Percentiles rank a stretch among this genome's conserved stretches.
These are phyloP conservation scores for Proteles cristata DNA, from an alignment of 2,113 vertebrate genomes.

Conservation along the genomic window DNA sequence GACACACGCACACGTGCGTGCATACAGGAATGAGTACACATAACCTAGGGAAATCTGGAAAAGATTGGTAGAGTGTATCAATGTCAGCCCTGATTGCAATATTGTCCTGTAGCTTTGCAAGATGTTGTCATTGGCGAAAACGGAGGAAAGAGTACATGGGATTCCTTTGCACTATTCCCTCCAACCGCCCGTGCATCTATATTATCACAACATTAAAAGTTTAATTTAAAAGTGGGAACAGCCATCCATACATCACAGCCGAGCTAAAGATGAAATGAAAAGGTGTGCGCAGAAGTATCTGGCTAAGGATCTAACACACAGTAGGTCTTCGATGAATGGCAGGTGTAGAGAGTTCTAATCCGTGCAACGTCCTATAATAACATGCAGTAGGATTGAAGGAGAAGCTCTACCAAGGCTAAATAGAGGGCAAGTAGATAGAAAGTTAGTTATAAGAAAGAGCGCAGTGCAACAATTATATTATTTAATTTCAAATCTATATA, in stretches of 20 bases:
- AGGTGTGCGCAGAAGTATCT: background rate
- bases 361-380: background rate
- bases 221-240: background rate
- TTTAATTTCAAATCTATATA: background rate
- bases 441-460: background rate
- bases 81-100: background rate
- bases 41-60: background rate
- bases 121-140: background rate
- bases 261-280: background rate
- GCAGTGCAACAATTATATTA: background rate
- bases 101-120: background rate
- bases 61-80: background rate
- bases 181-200: background rate
- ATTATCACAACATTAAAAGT: background rate
- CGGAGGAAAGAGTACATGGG: background rate
- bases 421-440: background rate
- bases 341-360: background rate
- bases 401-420: background rate
- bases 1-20: fast-evolving
- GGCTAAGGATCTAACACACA: background rate
- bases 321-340: background rate
- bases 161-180: background rate
- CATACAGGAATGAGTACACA: background rate
- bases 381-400: background rate
- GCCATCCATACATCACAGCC: background rate